phyloP scores from a whole-genome alignment of 2,888 invertebrate species.

The Diplolepis rosae region DNA sequence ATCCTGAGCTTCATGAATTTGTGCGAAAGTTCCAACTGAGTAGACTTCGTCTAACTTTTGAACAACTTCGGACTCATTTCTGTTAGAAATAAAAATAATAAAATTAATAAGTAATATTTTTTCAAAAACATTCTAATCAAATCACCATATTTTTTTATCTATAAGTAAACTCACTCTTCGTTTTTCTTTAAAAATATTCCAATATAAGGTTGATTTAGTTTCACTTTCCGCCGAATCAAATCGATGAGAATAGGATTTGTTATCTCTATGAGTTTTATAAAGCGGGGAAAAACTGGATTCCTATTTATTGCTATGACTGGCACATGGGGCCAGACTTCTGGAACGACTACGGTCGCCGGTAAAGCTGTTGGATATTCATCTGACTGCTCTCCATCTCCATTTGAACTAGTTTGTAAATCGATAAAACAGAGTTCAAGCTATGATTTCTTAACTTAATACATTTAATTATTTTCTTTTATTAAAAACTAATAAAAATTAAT shows the following conservation, averaged over 20 bases:
- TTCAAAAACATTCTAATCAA: too few relatives aligned
- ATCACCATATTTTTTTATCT: background rate
- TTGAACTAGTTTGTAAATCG: conserved; percentile 29
- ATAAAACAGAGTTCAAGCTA: conserved; percentile 7
- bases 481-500: conserved; percentile 5
- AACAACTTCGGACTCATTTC: conserved; percentile 90
- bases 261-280: conserved; percentile 98
- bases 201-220: conserved; percentile 96
- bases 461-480: too few relatives aligned
- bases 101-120: too few relatives aligned
- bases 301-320: conserved; percentile 95
- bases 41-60: conserved; percentile 90
- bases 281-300: conserved; percentile 97
- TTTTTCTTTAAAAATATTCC: conserved; percentile 96
- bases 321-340: conserved; percentile 96
- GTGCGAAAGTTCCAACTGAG: conserved; percentile 95
- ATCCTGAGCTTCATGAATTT: conserved; percentile 98
- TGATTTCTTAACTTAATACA: background rate
- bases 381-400: conserved; percentile 46
- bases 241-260: conserved; percentile 91
- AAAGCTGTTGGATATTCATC: conserved; percentile 74
- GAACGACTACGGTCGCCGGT: conserved; percentile 93
- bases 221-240: conserved; percentile 93
- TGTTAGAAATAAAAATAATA: conserved; percentile 55
- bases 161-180: conserved; percentile 80